phyloP scores from a whole-genome alignment of 2,113 vertebrate genomes.

The Pelvicachromis taeniatus region DNA sequence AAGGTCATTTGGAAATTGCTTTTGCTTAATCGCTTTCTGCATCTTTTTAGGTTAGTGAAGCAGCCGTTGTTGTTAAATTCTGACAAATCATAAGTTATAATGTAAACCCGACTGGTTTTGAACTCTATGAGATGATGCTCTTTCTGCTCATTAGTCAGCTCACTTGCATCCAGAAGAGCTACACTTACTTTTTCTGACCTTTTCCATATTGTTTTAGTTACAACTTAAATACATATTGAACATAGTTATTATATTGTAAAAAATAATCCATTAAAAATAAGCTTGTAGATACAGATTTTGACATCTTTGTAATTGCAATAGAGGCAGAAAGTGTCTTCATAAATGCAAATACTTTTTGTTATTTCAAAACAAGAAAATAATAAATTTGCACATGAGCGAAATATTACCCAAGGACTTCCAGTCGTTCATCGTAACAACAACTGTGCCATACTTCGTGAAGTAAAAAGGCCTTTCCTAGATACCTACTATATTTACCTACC shows the following conservation, averaged over 20 bases:
- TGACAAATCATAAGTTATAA: neutral
- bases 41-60: neutral
- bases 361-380: neutral
- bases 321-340: neutral
- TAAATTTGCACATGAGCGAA: neutral
- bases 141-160: neutral
- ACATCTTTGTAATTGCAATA: neutral
- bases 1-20: neutral
- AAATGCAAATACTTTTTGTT: neutral
- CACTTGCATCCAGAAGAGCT: neutral
- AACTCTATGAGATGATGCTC: neutral
- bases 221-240: neutral
- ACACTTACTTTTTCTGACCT: neutral
- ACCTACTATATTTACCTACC: neutral
- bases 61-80: neutral
- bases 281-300: neutral
- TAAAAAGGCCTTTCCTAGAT: neutral
- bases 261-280: neutral
- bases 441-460: neutral
- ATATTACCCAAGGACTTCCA: neutral
- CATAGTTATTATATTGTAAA: neutral
- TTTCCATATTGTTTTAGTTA: neutral
- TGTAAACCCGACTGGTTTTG: neutral
- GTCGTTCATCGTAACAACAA: neutral
- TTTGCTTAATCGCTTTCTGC: neutral